Evolutionary conservation across 2,113 vertebrate genomes (phyloP), one percentile per base, ranked within the genome.

Genomic region (Tiliqua scincoides): DNA sequence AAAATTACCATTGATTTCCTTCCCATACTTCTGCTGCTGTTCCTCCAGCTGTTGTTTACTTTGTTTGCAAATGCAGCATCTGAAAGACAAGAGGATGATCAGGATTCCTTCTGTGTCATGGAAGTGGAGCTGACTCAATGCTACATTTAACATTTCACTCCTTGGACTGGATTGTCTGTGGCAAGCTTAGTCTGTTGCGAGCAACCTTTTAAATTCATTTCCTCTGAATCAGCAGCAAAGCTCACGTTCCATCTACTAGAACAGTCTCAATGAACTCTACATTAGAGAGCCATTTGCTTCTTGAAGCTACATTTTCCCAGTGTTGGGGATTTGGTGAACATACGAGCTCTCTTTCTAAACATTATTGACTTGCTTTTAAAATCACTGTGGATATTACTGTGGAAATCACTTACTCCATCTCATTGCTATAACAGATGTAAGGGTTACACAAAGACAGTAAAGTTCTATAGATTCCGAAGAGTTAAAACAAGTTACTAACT

Each of bases 21-120:
- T 73, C 78, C 95, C 95, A 2, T 65, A 48, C 12, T 85, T 89
- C 84, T 89, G 95, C 80, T 89, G 93, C 83, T 94, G 90, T 8
- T 96, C 93, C 77, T 93, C 89, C 89, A 97, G 94, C 76, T 93
- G 93, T 62, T 92, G 94, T 88, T 65, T 90, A 88, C 96, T 97
- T 87, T 90, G 88, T 88, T 96, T 94, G 93, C 97, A 97, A 52
- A 96, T 88, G 0, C 89, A 90, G 89, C 97, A 97, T 2, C 97
- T 97, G 90, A 17, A 92, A 94, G 25, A 92, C 18, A 87, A 70
- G 79, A 83, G n/a, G n/a, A 5, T 0, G 5, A 43, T 30, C 27
- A 12, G 43, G 15, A n/a, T 18, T 43, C 57, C 35, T 30, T n/a
- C 57, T 11, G 9, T 15, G 3, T 17, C 37, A 32, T 59, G 23